phyloP scores from a whole-genome alignment of 37 sponge, comb jelly and placozoan species.

The Geodia barretti region DNA sequence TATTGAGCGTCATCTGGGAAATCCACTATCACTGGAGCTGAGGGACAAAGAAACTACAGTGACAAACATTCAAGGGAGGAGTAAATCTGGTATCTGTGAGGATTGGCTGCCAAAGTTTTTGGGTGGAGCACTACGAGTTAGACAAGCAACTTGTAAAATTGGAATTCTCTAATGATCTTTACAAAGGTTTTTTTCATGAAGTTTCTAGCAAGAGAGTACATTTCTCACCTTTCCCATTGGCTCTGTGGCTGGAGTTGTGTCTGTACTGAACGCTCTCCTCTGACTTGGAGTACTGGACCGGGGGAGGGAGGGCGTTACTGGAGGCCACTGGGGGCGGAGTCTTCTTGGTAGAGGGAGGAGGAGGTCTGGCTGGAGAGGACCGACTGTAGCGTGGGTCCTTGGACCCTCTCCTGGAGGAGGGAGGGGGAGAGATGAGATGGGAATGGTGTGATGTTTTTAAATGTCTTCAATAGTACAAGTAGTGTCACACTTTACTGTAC shows the following conservation, averaged over 20 bases:
- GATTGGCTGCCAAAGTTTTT: too few species aligned
- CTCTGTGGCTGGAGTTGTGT: neutral
- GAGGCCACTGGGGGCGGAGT: neutral
- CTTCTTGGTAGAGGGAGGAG: too few species aligned
- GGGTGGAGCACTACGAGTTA: too few species aligned
- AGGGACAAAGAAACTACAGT: neutral
- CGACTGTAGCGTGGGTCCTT: neutral
- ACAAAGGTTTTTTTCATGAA: too few species aligned
- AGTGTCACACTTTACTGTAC: too few species aligned
- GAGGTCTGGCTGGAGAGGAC: too few species aligned
- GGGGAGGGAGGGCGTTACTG: neutral
- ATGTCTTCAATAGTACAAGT: too few species aligned
- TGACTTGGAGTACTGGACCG: neutral
- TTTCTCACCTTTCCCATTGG: neutral
- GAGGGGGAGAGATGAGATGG: neutral
- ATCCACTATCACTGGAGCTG: conserved; percentile 21
- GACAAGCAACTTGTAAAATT: too few species aligned
- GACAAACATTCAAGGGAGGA: too few species aligned
- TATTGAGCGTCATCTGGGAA: conserved; percentile 11
- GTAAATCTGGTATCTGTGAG: too few species aligned
- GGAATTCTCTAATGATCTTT: too few species aligned
- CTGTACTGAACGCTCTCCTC: neutral
- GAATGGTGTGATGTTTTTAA: neutral
- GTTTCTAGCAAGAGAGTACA: neutral
- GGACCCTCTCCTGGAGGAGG: neutral